A percentile compares a stretch with the other conserved stretches of the same genome.
Conservation (phyloP, 1,140 invertebrate species). For the Cotesia vestalis region DNA sequence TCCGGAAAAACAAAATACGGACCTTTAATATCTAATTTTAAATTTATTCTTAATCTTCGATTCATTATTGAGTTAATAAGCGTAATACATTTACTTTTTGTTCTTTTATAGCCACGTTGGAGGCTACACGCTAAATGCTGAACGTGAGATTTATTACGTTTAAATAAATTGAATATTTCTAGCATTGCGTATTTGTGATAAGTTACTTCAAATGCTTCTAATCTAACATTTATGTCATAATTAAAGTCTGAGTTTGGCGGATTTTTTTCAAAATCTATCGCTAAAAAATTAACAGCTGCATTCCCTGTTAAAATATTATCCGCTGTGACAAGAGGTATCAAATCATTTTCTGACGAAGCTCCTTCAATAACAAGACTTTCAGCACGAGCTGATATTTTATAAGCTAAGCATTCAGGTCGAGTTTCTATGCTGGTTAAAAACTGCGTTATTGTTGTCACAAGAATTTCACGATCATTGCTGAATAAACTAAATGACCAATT, state of each 20-base stretch:
- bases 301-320: slow-evolving; percentile 74
- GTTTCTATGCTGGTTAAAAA: slow-evolving; percentile 78
- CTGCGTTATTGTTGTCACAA: slow-evolving; percentile 79
- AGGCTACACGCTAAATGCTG: slow-evolving; percentile 52
- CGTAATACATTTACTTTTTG: slow-evolving; percentile 45
- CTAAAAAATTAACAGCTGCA: slow-evolving; percentile 74
- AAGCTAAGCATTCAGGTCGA: slow-evolving; percentile 74
- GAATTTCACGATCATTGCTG: slow-evolving; percentile 76
- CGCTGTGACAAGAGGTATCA: slow-evolving; percentile 77
- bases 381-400: slow-evolving; percentile 76
- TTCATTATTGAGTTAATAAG: slow-evolving; percentile 55
- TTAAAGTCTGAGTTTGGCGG: slow-evolving; percentile 75
- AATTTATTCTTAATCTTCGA: slow-evolving; percentile 74
- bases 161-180: slow-evolving; percentile 79
- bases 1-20: slow-evolving; percentile 84
- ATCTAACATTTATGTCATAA: slow-evolving; percentile 73
- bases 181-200: slow-evolving; percentile 84
- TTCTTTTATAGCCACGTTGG: slow-evolving; percentile 48
- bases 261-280: slow-evolving; percentile 80
- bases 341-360: slow-evolving; percentile 76
- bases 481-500: slow-evolving; percentile 77
- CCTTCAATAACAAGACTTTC: slow-evolving; percentile 85
- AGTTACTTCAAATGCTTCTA: slow-evolving; percentile 80
- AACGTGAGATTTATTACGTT: slow-evolving; percentile 62
- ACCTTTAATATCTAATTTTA: slow-evolving; percentile 80